A percentile compares a stretch with the other conserved stretches of the same genome.
Conservation (phyloP, 2,888 invertebrate genomes). For the Melanotus villosus region DNA sequence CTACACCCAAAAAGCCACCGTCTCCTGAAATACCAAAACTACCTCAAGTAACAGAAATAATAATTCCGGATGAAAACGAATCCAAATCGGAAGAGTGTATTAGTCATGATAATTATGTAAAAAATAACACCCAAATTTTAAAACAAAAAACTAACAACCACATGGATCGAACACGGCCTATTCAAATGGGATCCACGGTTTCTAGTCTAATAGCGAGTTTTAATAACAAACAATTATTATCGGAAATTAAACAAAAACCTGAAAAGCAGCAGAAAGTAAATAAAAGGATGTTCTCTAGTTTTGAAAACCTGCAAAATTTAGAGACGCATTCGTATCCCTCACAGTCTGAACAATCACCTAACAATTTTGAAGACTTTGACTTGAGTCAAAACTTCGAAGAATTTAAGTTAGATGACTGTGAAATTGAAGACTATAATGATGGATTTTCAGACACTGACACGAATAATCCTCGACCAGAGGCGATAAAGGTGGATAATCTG, state of each 20-base stretch:
- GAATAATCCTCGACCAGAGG: neutral
- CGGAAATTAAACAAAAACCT: constrained; percentile 71
- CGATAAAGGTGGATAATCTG: neutral
- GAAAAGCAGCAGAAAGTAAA: constrained; percentile 53
- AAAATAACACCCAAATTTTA: constrained; percentile 66
- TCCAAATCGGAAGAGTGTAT: constrained; percentile 61
- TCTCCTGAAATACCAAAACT: constrained; percentile 80
- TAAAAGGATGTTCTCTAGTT: constrained; percentile 64
- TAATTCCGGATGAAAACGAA: constrained; percentile 76
- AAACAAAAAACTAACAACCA: constrained; percentile 62
- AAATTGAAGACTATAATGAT: constrained; percentile 67
- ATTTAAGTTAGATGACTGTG: constrained; percentile 83
- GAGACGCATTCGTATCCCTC: constrained; percentile 57
- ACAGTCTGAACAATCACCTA: constrained; percentile 23
- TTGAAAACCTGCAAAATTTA: constrained; percentile 65
- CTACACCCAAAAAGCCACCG: constrained; percentile 62
- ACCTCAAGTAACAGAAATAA: constrained; percentile 82
- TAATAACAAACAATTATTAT: constrained; percentile 69
- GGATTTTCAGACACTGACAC: constrained; percentile 18
- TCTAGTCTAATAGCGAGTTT: constrained; percentile 70
- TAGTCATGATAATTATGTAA: constrained; percentile 66
- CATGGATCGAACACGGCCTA: constrained; percentile 63
- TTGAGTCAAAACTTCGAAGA: constrained; percentile 85
- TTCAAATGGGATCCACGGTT: constrained; percentile 75
- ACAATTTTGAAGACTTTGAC: constrained; percentile 74